Base-by-base conservation (phyloP, 2,797 vertebrate species). In the Alca torda region DNA sequence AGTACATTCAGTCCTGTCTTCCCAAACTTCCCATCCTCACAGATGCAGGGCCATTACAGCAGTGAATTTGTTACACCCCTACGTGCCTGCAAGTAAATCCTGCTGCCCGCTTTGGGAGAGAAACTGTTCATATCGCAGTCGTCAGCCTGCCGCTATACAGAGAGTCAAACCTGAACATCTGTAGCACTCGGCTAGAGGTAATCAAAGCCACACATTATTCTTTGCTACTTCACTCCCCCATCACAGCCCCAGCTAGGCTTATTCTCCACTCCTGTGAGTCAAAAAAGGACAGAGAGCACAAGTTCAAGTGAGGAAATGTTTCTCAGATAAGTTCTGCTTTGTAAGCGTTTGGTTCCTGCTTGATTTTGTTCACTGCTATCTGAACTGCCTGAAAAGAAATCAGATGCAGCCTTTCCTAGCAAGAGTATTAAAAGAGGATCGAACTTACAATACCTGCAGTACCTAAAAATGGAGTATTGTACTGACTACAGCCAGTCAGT, bases 351-450 rank as follows among this genome's bases (percentile, higher is more conserved):
- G 35, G 26, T 30, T 80, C 37, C 84, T 59, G 74, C 59, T 90
- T 79, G 63, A 73, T 95, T 97, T 95, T 95, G 84, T 95, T 97
- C 92, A 8, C 59, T 87, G 77, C 70, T 74, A 50, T 63, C 67
- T 82, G 93, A 95, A 92, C 90, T 82, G 43, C 86, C 74, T 93
- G 90, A 84, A 93, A 94, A 84, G 74, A 80, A 92, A 90, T 96
- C 93, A 95, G 92, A 96, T 12, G 5, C 76, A 93, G 74, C 56
- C 63, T 82, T 94, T 94, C 90, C 88, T 84, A 92, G 93, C 88
- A 94, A 73, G 63, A 43, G 37, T 73, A 30, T 93, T 91, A 86
- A 50, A 86, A 96, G 70, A 87, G 54, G 57, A 90, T 90, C 5
- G 5, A 80, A 79, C 80, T 88, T 65, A 65, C 37, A 88, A 72